Evolutionary conservation across 2,113 vertebrate genomes (phyloP), one percentile per base, ranked within the genome.

Genomic region (Sakesphorus luctuosus): DNA sequence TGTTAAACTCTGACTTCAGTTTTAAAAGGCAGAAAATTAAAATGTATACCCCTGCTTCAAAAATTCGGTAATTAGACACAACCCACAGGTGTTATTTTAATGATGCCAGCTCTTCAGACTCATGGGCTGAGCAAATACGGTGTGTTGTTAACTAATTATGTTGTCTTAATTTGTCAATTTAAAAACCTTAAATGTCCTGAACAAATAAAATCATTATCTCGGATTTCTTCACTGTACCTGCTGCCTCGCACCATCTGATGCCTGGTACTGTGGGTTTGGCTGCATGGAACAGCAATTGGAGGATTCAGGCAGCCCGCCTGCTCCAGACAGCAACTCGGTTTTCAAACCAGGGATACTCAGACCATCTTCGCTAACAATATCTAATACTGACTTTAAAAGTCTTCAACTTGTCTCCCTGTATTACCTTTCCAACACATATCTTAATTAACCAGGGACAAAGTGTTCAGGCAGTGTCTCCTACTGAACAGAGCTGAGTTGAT

Each of bases 11-110:
- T 93, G 93, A 71, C 89, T 97, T 93, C 78, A 2, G 33, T 91
- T 96, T 94, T 94, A 93, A 96, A 95, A 97, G 90, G 89, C 74
- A 94, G 78, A 87, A 95, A 91, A 90, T 97, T 93, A 96, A 95
- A 95, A 92, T 46, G 78, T 67, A 61, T 87, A 91, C 76, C 84
- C 83, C 87, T 7, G 13, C 17, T 87, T 97, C 84, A 31, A 71
- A 93, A 96, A 65, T 28, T 49, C 9, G 19, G 86, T 84, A 96
- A 97, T 97, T 97, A 97, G 96, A 95, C 77, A 33, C 50, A 96
- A 96, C 83, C 87, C 81, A 84, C 96, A 96, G 96, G 94, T 96
- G 90, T 76, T 84, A 10, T 72, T 93, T 95, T 96, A 97, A 96
- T 69, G 88, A 94, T 83, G 84, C 79, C 43, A 13, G 49, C 80